Evolutionary conservation across 2,113 vertebrate genomes (phyloP).

Genomic region (Albula goreensis): DNA sequence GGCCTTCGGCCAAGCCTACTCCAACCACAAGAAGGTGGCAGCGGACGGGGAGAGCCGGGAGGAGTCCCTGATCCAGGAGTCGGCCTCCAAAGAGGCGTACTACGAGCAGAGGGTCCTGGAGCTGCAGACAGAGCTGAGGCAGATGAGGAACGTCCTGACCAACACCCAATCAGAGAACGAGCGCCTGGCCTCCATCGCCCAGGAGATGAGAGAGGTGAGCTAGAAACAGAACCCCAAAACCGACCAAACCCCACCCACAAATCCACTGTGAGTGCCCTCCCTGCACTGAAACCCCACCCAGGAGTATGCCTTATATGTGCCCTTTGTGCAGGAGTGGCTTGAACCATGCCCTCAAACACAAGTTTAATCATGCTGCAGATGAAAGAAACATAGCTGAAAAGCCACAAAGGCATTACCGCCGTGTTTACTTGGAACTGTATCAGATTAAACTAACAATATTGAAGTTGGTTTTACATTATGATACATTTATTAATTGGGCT

Average conservation of each 20-base stretch:
- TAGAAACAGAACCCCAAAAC: background rate
- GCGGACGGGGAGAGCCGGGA: slow-evolving; percentile 96
- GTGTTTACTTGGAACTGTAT: background rate
- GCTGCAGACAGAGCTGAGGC: slow-evolving; percentile 89
- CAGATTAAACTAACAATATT: background rate
- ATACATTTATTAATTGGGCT: too few species aligned
- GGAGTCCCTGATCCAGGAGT: slow-evolving; percentile 94
- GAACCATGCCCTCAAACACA: too few species aligned
- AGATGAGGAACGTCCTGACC: slow-evolving; percentile 79
- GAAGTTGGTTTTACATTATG: too few species aligned
- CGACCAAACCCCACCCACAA: background rate
- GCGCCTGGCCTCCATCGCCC: slow-evolving; percentile 79
- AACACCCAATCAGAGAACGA: slow-evolving; percentile 88
- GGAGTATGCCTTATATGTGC: too few species aligned
- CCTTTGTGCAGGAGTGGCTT: too few species aligned
- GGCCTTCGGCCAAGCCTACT: slow-evolving; percentile 95
- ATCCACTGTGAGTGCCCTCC: background rate
- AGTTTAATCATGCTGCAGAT: background rate
- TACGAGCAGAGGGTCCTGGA: slow-evolving; percentile 93
- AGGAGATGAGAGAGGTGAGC: slow-evolving; percentile 90
- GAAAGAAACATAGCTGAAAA: background rate
- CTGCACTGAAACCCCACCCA: background rate
- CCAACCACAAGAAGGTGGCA: slow-evolving; percentile 93
- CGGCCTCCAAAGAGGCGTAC: slow-evolving; percentile 92
- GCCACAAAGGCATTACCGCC: background rate